Evolutionary conservation across 1,140 invertebrate species (phyloP), one percentile per base, ranked within the genome.

Genomic region (Magallana ariakensis): DNA sequence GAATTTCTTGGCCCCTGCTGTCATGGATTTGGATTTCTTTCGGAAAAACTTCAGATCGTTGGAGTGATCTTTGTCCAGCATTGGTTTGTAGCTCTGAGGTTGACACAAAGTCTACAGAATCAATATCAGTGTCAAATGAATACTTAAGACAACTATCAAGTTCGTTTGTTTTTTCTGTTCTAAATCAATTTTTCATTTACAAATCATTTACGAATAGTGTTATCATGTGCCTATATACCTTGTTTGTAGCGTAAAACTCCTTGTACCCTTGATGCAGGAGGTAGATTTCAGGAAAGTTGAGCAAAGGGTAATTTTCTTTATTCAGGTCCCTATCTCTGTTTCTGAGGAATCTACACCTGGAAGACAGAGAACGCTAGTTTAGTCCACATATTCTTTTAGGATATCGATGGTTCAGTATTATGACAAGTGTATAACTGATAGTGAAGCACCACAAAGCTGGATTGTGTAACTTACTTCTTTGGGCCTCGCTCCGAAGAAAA

Each of bases 401-500:
- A 46, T 5, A 46, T 46, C 33, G 33, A 46, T 46, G 5, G 33
- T 4, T 46, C 7, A 60, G n/a, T 16, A 60, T 10, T 15, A 60
- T n/a, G 58, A 60, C 15, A 16, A 60, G 58, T 60, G 19, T 26
- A 26, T 26, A 33, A 33, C 10, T 33, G 66, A 13, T 26, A 75
- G 7, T 19, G 19, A 19, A 10, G 13, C 8, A 75, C 33, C 33
- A 46, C 33, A 46, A 46, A 46, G 33, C 33, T 46, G 33, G 15
- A 26, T 85, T 46, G 33, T 46, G 2, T 1, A 46, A 93, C 94
- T 94, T 95, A 98, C 96, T 99, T 95, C 91, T 96, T 97, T 3
- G 99, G 99, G 53, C 97, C 99, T 55, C 99, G 95, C 94, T 99
- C 97, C 80, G 97, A 97, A 0, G 98, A 99, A 95, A 99, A 99